phyloP scores from a whole-genome alignment of 2,888 invertebrate genomes.

The Eupithecia insigniata region DNA sequence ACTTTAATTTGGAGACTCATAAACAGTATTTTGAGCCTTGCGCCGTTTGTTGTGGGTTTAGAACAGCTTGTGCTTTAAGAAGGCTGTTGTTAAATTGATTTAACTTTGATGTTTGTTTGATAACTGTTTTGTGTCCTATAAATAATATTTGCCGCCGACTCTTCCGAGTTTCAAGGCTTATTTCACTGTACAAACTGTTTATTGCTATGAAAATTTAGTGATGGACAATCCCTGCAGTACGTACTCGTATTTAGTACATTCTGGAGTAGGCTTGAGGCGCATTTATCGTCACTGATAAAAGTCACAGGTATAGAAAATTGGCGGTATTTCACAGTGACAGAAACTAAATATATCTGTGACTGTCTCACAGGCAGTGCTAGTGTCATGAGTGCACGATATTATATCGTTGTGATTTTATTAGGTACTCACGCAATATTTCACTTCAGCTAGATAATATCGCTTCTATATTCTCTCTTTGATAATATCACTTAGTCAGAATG shows the following conservation, averaged over 20 bases:
- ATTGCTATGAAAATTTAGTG: background rate
- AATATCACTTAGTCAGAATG: too few relatives aligned
- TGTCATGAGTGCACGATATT: too few relatives aligned
- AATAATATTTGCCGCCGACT: background rate
- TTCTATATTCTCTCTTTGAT: too few relatives aligned
- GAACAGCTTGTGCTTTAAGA: background rate
- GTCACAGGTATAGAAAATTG: too few relatives aligned
- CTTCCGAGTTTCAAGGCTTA: background rate
- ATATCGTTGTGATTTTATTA: too few relatives aligned
- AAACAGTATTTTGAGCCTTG: constrained; percentile 6
- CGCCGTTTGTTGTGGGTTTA: background rate
- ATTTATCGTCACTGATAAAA: too few relatives aligned
- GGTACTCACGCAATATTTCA: too few relatives aligned
- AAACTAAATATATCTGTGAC: too few relatives aligned
- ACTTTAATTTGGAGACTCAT: background rate
- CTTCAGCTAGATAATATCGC: too few relatives aligned
- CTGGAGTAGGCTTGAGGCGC: too few relatives aligned
- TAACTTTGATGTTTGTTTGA: constrained; percentile 26
- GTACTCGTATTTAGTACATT: background rate
- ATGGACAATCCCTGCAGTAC: background rate
- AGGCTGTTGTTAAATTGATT: constrained; percentile 1
- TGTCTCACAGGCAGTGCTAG: too few relatives aligned
- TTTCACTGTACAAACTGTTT: background rate
- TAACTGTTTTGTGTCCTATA: constrained; percentile 1
- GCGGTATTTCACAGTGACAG: too few relatives aligned